phyloP scores from a whole-genome alignment of 2,113 vertebrate species.

The Platysternon megacephalum region DNA sequence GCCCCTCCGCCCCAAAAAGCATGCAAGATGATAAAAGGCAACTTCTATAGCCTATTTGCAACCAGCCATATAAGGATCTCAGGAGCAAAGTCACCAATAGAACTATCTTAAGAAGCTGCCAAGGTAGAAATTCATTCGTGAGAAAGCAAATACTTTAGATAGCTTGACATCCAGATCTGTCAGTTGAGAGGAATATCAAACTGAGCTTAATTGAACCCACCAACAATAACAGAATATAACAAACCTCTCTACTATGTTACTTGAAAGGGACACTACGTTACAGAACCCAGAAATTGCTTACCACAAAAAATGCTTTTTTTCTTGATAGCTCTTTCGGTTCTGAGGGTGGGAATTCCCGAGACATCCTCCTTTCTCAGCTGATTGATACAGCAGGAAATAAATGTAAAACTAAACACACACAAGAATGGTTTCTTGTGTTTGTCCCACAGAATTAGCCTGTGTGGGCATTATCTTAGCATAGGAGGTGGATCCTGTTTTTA shows the following conservation, averaged over 20 bases:
- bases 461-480: background rate
- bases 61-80: background rate
- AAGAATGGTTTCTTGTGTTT: background rate
- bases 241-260: background rate
- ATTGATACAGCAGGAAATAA: background rate
- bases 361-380: background rate
- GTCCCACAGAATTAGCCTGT: background rate
- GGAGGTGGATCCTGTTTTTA: background rate
- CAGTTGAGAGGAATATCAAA: background rate
- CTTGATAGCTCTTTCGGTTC: background rate
- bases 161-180: background rate
- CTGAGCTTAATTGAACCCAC: constrained; percentile 1
- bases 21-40: background rate
- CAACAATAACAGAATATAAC: background rate
- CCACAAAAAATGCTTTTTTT: background rate
- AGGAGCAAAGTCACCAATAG: background rate
- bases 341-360: background rate
- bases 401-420: fast-evolving
- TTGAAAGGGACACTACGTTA: background rate
- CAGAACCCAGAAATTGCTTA: background rate
- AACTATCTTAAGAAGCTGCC: background rate
- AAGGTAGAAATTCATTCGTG: constrained; percentile 23
- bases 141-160: constrained; percentile 26
- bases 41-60: background rate
- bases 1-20: background rate